Evolutionary conservation across 2,113 vertebrate genomes (phyloP), one percentile per base, ranked within the genome.

Genomic region (Collichthys lucidus): DNA sequence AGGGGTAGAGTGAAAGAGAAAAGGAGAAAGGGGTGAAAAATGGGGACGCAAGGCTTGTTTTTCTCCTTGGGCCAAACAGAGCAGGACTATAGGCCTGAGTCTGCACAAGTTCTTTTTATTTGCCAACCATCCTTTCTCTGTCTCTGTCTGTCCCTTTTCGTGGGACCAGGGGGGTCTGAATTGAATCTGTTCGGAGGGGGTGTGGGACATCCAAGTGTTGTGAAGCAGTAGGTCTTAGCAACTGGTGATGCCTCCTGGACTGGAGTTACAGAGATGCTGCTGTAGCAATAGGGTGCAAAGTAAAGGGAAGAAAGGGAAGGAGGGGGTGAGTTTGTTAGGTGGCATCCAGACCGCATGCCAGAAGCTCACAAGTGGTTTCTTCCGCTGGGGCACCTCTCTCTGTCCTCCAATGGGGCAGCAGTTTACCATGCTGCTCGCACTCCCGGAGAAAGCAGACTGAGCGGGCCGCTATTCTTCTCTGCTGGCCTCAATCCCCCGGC

Each of bases 221-320:
- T 91, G 87, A 90, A 90, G 90, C 85, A 87, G 85, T 80, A 87
- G 84, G 85, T 84, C 92, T 92, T 95, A 94, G 94, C 93, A 94
- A 91, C 89, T 87, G 76, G 83, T 66, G 89, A 92, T 87, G 83
- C 89, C 79, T 69, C 82, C 86, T 92, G 86, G 92, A 92, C 70
- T 84, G 89, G 70, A 87, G 87, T 79, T 84, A 91, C 82, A 94
- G 93, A 92, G 92, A 93, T 93, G 93, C 86, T 86, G 91, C 87
- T 85, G 79, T 80, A 85, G 84, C 80, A 84, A 87, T 77, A 72
- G 78, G 64, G 68, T 61, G 86, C 76, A 82, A 85, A 89, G 75
- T 70, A 69, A 56, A 82, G 64, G 4, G 31, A 79, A 83, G 63
- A 82, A 79, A 74, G 50, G 75, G 77, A 86, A 65, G 53, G 85